Conservation (phyloP, 2,797 vertebrate species). For the Lemur catta region DNA sequence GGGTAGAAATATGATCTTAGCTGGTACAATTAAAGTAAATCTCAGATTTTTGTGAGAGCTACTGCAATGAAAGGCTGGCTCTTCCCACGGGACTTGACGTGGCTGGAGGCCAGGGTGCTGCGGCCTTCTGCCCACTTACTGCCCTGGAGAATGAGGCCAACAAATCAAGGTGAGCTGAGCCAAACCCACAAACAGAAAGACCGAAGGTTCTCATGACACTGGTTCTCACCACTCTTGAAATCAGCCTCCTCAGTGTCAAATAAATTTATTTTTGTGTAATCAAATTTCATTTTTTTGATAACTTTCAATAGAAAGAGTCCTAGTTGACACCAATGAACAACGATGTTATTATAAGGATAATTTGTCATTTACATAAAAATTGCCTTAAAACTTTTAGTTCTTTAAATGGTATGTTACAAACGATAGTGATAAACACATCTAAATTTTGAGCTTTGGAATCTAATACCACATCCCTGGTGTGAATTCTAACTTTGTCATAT, state of each 20-base stretch:
- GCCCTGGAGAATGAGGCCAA: not conserved
- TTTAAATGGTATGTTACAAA: not conserved
- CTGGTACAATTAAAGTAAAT: not conserved
- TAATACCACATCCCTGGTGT: not conserved
- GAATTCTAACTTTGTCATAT: not conserved
- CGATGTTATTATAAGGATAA: not conserved
- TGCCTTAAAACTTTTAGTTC: not conserved
- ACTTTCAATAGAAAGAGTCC: not conserved
- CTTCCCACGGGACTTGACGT: not conserved
- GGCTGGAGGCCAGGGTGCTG: not conserved
- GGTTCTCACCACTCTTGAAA: not conserved
- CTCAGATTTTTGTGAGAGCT: not conserved
- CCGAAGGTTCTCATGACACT: not conserved
- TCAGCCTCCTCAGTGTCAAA: not conserved
- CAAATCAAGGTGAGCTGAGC: not conserved
- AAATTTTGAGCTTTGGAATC: not conserved
- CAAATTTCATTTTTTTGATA: not conserved
- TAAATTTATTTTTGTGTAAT: not conserved
- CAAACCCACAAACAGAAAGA: not conserved
- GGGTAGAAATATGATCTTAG: not conserved
- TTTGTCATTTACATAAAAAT: not conserved
- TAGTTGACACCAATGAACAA: not conserved
- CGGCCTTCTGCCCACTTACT: not conserved
- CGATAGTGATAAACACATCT: not conserved
- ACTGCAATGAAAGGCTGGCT: not conserved